Evolutionary conservation across 2,888 invertebrate species (phyloP).

Genomic region (Ptilodon capucinus): DNA sequence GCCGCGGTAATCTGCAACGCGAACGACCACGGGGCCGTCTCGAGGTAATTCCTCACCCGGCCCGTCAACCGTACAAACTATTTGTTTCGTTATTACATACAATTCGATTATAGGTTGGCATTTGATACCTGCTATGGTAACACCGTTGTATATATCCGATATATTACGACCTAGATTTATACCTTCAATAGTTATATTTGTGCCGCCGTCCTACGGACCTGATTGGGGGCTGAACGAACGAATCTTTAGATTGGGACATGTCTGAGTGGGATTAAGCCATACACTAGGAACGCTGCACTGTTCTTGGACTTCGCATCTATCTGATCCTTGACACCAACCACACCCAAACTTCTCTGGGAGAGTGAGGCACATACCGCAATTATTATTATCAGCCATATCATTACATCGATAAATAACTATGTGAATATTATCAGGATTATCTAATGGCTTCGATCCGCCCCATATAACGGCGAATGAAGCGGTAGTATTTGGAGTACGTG

Average conservation of each 20-base stretch:
- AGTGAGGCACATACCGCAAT: conserved; percentile 98
- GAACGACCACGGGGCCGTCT: conserved; percentile 94
- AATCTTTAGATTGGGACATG: conserved; percentile 97
- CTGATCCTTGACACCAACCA: conserved; percentile 97
- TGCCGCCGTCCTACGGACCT: conserved; percentile 98
- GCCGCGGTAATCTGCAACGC: conserved; percentile 94
- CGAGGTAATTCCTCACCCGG: conserved; percentile 90
- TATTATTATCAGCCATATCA: conserved; percentile 98
- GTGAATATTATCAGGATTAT: conserved; percentile 98
- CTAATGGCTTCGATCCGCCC: conserved; percentile 97
- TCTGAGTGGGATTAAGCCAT: conserved; percentile 95
- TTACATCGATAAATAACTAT: conserved; percentile 97
- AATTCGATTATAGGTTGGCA: conserved; percentile 94
- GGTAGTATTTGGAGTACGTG: conserved; percentile 94
- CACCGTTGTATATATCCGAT: conserved; percentile 95
- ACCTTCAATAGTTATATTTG: conserved; percentile 96
- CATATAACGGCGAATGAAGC: conserved; percentile 97
- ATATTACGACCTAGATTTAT: conserved; percentile 97
- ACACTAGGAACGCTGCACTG: conserved; percentile 91
- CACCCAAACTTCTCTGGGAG: conserved; percentile 95
- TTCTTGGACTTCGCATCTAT: conserved; percentile 95
- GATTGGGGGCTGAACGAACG: conserved; percentile 92
- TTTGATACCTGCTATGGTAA: conserved; percentile 95
- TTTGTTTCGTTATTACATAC: conserved; percentile 94
- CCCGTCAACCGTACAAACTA: conserved; percentile 95